Base-by-base conservation (phyloP, 2,113 vertebrate species). In the Eclectus roratus region DNA sequence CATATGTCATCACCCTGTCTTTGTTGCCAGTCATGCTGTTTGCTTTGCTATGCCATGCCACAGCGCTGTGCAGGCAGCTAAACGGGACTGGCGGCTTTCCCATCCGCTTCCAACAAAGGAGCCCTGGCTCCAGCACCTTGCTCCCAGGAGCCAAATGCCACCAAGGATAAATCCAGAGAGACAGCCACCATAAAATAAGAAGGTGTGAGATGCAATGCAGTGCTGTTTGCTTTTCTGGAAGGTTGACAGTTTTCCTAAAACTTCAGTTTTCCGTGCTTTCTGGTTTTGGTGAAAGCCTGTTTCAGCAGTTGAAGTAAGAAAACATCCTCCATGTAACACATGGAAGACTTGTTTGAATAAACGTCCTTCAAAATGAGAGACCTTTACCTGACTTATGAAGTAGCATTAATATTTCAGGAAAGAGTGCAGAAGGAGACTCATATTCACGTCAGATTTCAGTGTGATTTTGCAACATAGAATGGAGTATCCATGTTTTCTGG, bases 1-100 rank as follows among this genome's bases (percentile, higher is more conserved):
- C 11, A 10, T 53, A 17, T 68, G 78, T 94, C 83, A 76, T 16
- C 77, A 41, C 39, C 46, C 70, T 69, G 76, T 8, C 56, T 76
- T 18, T 70, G 80, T 86, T 82, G 80, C 69, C 90, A 41, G 50
- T 1, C 44, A 9, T 2, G 31, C 50, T 80, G 85, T 49, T 94
- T 81, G 76, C 85, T 84, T 37, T 78, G 93, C 78, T 16, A 4
- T 63, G 58, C 11, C 16, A 4, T 63, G 58, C 11, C 16, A 7
- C 77, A 1, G 4, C 1, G 0, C 66, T 64, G 66, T 56, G 39
- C n/a, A 13, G 10, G 80, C 49, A n/a, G 83, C 71, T 16, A 3
- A 37, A 44, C 1, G 5, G 14, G 93, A 27, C 1, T 0, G 24
- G 64, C 1, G 3, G 23, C 39, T 79, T 39, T 28, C 50, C 66